Base-by-base conservation (phyloP, 1,140 invertebrate species). In the Pachypsylla venusta region DNA sequence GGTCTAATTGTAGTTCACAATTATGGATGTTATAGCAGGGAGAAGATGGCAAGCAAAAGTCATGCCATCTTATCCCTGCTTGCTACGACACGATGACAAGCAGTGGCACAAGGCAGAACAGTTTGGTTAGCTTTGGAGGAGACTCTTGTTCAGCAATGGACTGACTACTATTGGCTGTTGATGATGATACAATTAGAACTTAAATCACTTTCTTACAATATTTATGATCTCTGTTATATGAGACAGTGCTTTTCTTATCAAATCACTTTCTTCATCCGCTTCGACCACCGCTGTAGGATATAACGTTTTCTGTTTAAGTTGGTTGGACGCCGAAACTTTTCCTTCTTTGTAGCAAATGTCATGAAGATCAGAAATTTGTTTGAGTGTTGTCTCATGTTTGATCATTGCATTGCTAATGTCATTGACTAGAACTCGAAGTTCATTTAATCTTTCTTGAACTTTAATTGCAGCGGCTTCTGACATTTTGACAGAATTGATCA, bases 161-260 rank as follows among this genome's bases (percentile, higher is more conserved):
- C 10, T 10, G 10, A 35, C n/a, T 10, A 35, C 30, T 10, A 35
- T 25, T 42, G 56, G 7, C 19, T 7, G 19, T 42, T 12, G 28
- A 59, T 57, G 35, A 26, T 12, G n/a, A 39, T 54, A 2, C 19
- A 35, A 35, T 10, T 10, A 22, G 40, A 40, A 30, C 58, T 66
- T 63, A 84, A 83, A 73, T 89, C 85, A 64, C 67, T 93, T 89
- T 73, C 93, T 90, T 66, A 87, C 80, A 24, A 96, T 89, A 10
- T 81, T 79, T 59, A 91, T 78, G 56, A 98, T 93, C 73, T 96
- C 91, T 69, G 86, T 85, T 56, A 98, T 93, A 70, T 89, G 88
- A 35, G 82, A 79, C 22, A 97, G 69, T 1, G 89, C 87, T 66
- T 83, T 81, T 25, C 90, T 73, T 14, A 96, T 74, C 1, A 89